Evolutionary conservation across 2,113 vertebrate species (phyloP).

Genomic region (Vidua macroura): DNA sequence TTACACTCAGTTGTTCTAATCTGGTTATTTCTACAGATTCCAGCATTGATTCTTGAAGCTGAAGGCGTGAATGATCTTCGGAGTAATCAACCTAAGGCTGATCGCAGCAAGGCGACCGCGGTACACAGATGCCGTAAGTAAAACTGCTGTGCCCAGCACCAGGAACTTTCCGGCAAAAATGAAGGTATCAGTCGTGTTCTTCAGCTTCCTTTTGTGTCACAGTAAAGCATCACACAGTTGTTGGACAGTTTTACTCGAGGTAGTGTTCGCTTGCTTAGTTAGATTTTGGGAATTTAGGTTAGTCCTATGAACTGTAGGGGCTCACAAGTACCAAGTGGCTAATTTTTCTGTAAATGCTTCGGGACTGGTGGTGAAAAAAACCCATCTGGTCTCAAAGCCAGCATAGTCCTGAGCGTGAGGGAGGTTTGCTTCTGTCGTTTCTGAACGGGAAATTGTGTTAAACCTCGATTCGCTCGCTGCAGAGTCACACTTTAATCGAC

Average conservation of each 20-base stretch:
- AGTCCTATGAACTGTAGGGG: neutral
- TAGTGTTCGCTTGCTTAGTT: neutral
- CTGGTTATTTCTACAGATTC: neutral
- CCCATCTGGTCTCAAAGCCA: neutral
- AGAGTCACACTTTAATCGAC: neutral
- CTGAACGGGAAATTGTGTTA: neutral
- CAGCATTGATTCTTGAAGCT: neutral
- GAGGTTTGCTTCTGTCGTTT: neutral
- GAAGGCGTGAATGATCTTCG: neutral
- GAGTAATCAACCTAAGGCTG: neutral
- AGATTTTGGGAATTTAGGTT: neutral
- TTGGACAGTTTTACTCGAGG: neutral
- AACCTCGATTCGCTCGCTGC: neutral
- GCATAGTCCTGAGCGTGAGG: neutral
- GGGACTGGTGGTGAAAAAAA: neutral
- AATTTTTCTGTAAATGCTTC: neutral
- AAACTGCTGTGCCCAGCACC: constrained; percentile 24
- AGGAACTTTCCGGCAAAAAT: constrained; percentile 1
- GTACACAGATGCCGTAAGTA: neutral
- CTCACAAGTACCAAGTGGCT: neutral
- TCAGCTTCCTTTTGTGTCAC: constrained; percentile 27
- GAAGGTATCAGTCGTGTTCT: neutral
- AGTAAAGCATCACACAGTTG: neutral
- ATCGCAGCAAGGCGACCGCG: neutral
- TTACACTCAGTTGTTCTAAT: neutral